Percentiles rank a stretch among this genome's conserved stretches.
Evolutionary conservation across 2,888 invertebrate genomes (phyloP).

Genomic region (Hoplodrina ambigua): DNA sequence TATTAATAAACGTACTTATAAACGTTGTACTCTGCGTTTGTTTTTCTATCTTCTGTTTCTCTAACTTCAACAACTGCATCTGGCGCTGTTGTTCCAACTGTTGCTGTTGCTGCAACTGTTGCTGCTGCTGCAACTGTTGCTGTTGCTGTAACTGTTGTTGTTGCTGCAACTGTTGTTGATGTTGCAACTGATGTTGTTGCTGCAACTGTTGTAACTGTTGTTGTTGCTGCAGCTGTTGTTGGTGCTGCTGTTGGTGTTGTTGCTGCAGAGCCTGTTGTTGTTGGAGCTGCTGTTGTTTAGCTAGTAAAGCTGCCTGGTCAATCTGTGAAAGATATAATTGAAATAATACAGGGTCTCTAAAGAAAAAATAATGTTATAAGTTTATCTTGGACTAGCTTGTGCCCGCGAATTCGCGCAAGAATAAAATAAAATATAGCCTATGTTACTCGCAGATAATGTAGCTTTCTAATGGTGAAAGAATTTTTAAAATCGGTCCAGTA

Average conservation of each 20-base stretch:
- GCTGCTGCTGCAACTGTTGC: neutral
- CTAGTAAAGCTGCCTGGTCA: constrained; percentile 55
- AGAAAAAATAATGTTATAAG: too few species aligned
- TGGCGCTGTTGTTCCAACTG: constrained; percentile 45
- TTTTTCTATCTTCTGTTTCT: constrained; percentile 65
- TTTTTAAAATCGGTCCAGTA: too few species aligned
- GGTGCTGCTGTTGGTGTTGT: constrained; percentile 26
- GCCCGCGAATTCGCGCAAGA: too few species aligned
- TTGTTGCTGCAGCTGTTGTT: neutral
- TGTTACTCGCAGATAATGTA: too few species aligned
- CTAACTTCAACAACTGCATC: constrained; percentile 51
- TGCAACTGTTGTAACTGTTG: neutral
- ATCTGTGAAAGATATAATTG: constrained; percentile 34
- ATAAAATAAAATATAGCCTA: too few species aligned
- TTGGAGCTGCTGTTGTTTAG: constrained; percentile 34
- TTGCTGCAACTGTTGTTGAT: constrained; percentile 11
- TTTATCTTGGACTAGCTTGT: too few species aligned
- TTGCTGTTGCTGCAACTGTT: neutral
- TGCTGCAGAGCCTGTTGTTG: constrained; percentile 23
- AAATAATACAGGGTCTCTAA: too few species aligned
- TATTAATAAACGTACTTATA: constrained; percentile 65
- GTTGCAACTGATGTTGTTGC: constrained; percentile 44
- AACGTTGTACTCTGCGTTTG: constrained; percentile 62
- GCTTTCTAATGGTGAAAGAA: too few species aligned
- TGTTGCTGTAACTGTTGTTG: neutral